These are phyloP conservation scores for Cyprinodon variegatus DNA, from an alignment of 2,113 vertebrate genomes.

Conservation along the genomic window DNA sequence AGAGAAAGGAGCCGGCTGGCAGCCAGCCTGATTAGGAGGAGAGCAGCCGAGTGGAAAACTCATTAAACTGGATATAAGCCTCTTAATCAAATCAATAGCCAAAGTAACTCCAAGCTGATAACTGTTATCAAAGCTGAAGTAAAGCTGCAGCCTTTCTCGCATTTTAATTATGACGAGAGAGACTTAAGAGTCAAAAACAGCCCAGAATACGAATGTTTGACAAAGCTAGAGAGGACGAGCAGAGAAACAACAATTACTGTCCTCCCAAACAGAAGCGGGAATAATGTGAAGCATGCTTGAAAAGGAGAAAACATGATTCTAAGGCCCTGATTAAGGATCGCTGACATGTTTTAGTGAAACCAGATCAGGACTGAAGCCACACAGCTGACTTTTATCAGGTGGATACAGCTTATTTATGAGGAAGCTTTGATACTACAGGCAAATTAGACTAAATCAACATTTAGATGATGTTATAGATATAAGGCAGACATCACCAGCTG, in stretches of 20 bases:
- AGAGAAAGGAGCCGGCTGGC: constrained; percentile 33
- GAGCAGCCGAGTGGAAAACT: constrained; percentile 92
- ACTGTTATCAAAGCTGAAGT: constrained; percentile 65
- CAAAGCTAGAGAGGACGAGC: constrained; percentile 27
- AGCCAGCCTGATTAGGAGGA: constrained; percentile 69
- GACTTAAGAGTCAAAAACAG: constrained; percentile 12
- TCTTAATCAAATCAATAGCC: constrained; percentile 87
- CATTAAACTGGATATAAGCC: constrained; percentile 95
- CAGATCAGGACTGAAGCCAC: no score
- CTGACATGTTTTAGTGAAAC: no score
- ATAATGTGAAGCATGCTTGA: neutral
- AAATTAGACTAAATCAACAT: no score
- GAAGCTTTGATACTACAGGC: no score
- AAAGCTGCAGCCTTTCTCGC: constrained; percentile 52
- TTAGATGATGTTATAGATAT: no score
- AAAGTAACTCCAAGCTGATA: constrained; percentile 71
- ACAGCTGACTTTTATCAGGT: no score
- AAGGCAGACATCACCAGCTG: no score
- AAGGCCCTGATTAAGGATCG: neutral
- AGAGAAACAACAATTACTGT: neutral
- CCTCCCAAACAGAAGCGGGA: neutral
- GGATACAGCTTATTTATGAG: no score
- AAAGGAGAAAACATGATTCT: neutral
- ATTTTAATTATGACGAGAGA: constrained; percentile 60
- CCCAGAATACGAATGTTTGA: constrained; percentile 16